Conservation (phyloP, 2,797 vertebrate genomes). For the Hyperoplus lanceolatus region DNA sequence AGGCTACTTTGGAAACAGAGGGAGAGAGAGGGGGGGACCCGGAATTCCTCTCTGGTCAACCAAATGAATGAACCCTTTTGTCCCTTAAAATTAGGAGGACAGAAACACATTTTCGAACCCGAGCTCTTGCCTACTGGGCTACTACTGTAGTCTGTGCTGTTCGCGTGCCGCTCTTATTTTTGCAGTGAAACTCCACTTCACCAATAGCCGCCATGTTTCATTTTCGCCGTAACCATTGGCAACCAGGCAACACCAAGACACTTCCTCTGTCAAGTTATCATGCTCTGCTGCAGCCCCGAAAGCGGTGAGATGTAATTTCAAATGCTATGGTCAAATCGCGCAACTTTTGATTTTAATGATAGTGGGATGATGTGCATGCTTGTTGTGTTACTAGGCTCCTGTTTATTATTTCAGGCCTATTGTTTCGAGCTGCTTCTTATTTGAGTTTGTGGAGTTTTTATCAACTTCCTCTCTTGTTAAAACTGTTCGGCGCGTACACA, state of each 20-base stretch:
- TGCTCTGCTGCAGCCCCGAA: background rate
- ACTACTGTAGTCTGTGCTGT: background rate
- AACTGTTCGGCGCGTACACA: background rate
- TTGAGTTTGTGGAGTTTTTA: constrained; percentile 1
- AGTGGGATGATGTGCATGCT: background rate
- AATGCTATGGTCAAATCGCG: no score
- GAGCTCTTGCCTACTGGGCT: background rate
- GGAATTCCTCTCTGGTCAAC: constrained; percentile 33
- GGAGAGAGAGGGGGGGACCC: background rate
- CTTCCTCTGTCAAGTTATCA: constrained; percentile 58
- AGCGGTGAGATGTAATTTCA: constrained; percentile 50
- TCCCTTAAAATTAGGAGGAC: constrained; percentile 1
- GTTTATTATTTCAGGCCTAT: background rate
- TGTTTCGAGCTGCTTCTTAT: background rate
- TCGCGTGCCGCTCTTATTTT: background rate
- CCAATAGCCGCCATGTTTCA: constrained; percentile 42
- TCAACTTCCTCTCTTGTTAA: constrained; percentile 36
- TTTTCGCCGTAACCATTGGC: constrained; percentile 61
- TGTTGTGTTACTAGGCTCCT: background rate
- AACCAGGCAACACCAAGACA: constrained; percentile 69
- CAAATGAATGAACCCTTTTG: constrained; percentile 32
- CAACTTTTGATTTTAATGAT: background rate
- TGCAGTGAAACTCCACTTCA: constrained; percentile 23
- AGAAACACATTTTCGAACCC: constrained; percentile 8
- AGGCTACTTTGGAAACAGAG: no score